Base-by-base conservation (phyloP, 2,797 vertebrate genomes). In the Lepus oiostolus region DNA sequence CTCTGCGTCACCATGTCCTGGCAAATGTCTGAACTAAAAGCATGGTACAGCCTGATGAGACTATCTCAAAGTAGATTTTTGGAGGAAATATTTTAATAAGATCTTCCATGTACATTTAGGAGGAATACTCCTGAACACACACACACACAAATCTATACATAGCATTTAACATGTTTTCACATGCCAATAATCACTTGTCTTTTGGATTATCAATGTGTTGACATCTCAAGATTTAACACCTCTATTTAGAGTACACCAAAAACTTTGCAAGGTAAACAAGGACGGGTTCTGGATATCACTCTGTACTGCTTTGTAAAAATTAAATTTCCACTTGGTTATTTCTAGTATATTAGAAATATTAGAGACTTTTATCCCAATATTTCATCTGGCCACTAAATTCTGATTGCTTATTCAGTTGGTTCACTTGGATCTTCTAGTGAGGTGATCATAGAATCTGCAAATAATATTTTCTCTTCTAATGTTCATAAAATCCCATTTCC, bases 141-240 rank as follows among this genome's bases (percentile, higher is more conserved):
- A 85, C 47, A 58, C 68, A 90, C 88, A 63, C 47, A 79, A 88
- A 85, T 82, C 50, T 72, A 60, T 16, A 91, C 0, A 2, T n/a
- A 90, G 47, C 35, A 91, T 81, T 90, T 88, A 90, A 92, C 54
- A 62, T 80, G 52, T 67, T 90, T 93, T 74, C 77, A 92, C 47
- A 93, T 24, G 35, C 26, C 54, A 60, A 93, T 72, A 94, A 76
- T 81, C 54, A 70, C 80, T 70, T 65, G 74, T 80, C 62, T 92
- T 17, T 0, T 28, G 67, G 81, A 60, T 76, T 85, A 93, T 4
- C 26, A 72, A 28, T 22, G 17, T n/a, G 30, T 10, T 85, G 50
- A 83, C 26, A 35, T n/a, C 19, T 80, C 54, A 54, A 88, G n/a
- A 32, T 17, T 85, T 85, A 62, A 79, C n/a, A 42, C 52, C 74